Base-by-base conservation (phyloP, 2,888 invertebrate genomes). In the Tinea trinotella region DNA sequence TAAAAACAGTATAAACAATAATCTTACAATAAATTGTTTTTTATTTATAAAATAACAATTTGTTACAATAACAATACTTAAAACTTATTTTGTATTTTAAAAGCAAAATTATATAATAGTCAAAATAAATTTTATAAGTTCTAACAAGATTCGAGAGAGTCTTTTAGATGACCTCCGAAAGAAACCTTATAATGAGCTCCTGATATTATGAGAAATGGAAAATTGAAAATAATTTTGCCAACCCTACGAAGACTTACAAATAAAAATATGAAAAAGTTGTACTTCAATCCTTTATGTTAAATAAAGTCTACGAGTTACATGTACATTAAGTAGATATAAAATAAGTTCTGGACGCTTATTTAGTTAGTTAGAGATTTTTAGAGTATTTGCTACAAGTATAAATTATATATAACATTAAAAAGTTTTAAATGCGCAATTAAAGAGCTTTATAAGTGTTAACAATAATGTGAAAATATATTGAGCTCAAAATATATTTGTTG, bases 321-420 rank as follows among this genome's bases (percentile, higher is more conserved):
- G n/a, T 50, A 19, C 18, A 30, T 24, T 22, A 22, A n/a, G n/a
- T n/a, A n/a, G n/a, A n/a, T n/a, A n/a, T n/a, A n/a, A n/a, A n/a
- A n/a, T n/a, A n/a, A n/a, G n/a, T n/a, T n/a, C n/a, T n/a, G n/a
- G n/a, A n/a, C n/a, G n/a, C n/a, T n/a, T n/a, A n/a, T n/a, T n/a
- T n/a, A n/a, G n/a, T n/a, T n/a, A n/a, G 18, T 10, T 7, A 5
- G n/a, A 20, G 13, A 50, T 20, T 50, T 19, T 6, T 12, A 50
- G 9, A 57, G 57, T 63, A 52, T 56, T 55, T 57, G 59, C 57
- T 63, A 34, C 54, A 59, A 58, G 53, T 57, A 58, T 58, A 59
- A 62, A 62, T 62, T 59, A 57, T 57, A 61, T 34, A 56, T 57
- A 34, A 54, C 56, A 57, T 49, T 30, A 34, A 54, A 24, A 13